A percentile compares a stretch with the other conserved stretches of the same genome.
These are phyloP conservation scores for Serranus cabrilla DNA, from an alignment of 2,797 vertebrate species.

Conservation along the genomic window DNA sequence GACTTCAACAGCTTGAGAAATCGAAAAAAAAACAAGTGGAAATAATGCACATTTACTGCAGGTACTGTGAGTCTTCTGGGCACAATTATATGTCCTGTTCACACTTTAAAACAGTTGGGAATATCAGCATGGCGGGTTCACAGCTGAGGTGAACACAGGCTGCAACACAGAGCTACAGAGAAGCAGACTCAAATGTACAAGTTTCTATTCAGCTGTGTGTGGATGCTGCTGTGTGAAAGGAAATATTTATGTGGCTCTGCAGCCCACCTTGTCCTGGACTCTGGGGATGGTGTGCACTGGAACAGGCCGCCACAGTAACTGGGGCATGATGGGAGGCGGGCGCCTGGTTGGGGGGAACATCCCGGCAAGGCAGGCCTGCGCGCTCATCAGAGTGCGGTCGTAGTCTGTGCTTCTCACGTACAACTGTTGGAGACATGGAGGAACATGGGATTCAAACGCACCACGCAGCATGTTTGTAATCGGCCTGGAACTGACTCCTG, in stretches of 20 bases:
- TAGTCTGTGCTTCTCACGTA: constrained; percentile 90
- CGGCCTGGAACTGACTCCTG: not conserved
- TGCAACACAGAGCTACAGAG: constrained; percentile 10
- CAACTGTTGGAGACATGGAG: constrained; percentile 74
- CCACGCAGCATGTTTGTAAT: constrained; percentile 1
- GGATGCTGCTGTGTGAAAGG: constrained; percentile 37
- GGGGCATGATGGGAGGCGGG: constrained; percentile 81
- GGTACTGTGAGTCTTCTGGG: constrained; percentile 42
- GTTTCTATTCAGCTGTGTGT: constrained; percentile 32
- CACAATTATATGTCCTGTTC: constrained; percentile 54
- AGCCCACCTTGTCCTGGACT: constrained; percentile 88
- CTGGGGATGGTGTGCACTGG: constrained; percentile 89
- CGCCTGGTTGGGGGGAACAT: constrained; percentile 83
- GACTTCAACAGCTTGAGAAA: constrained; percentile 86
- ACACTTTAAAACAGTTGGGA: constrained; percentile 45
- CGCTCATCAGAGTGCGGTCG: constrained; percentile 90
- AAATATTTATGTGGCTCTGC: constrained; percentile 62
- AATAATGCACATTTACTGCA: constrained; percentile 32
- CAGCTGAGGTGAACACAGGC: constrained; percentile 35
- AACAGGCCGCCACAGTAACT: constrained; percentile 87
- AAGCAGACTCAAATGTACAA: constrained; percentile 24
- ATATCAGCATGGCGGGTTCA: constrained; percentile 8
- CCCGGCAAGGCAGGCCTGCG: constrained; percentile 89
- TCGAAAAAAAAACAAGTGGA: constrained; percentile 44
- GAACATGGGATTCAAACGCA: constrained; percentile 21